Evolutionary conservation across 2,113 vertebrate species (phyloP).

Genomic region (Petaurus breviceps): DNA sequence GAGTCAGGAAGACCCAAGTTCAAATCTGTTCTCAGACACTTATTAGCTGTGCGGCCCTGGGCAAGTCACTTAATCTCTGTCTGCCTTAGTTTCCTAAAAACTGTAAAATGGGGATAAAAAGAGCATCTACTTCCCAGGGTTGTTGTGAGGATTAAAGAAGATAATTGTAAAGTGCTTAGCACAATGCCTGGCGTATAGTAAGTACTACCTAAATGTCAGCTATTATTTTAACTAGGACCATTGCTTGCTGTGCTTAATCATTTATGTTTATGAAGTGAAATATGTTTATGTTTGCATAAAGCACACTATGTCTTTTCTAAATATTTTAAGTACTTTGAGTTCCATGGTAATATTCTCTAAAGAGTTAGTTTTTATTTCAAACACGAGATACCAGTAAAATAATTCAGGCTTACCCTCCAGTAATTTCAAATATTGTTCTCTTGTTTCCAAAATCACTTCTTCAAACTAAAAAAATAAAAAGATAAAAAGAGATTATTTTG

Average conservation of each 20-base stretch:
- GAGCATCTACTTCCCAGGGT: not conserved
- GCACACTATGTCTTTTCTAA: not conserved
- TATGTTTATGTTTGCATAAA: not conserved
- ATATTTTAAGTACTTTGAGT: not conserved
- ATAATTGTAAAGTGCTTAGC: not conserved
- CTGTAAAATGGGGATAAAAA: not conserved
- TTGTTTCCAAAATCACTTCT: slow-evolving; percentile 85
- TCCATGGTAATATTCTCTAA: not conserved
- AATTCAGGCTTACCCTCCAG: slow-evolving; percentile 79
- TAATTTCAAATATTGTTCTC: slow-evolving; percentile 85
- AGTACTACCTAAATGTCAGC: not conserved
- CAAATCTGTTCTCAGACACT: not conserved
- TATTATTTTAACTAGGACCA: not conserved
- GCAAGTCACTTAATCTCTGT: not conserved
- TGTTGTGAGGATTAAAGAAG: not conserved
- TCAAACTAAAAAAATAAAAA: slow-evolving; percentile 86
- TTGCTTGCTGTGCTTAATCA: not conserved
- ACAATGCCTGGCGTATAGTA: not conserved
- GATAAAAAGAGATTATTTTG: slow-evolving; percentile 13
- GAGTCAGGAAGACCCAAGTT: not conserved
- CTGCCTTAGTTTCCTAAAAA: not conserved
- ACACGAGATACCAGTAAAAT: slow-evolving; percentile 11
- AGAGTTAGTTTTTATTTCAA: slow-evolving; percentile 8
- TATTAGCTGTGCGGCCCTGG: not conserved
- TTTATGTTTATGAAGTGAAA: not conserved